These are phyloP conservation scores for Lasioglossum villosulum DNA, from an alignment of 2,888 invertebrate species.

Conservation along the genomic window DNA sequence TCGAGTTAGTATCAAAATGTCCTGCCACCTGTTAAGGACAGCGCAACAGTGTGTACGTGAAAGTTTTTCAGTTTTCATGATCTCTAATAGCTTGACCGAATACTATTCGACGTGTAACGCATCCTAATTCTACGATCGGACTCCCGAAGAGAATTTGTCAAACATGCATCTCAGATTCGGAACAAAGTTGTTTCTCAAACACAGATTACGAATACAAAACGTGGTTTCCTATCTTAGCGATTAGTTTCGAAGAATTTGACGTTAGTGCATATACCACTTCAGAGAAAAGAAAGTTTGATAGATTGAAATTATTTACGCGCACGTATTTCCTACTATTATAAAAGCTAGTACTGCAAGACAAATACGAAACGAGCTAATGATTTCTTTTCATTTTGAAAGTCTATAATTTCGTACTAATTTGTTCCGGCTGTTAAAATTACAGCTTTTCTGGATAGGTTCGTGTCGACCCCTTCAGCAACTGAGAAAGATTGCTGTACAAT, in stretches of 20 bases:
- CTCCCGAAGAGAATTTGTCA: neutral
- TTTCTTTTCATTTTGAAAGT: neutral
- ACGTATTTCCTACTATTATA: neutral
- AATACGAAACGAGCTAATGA: too few relatives aligned
- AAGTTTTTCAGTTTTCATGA: neutral
- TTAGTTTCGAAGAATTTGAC: neutral
- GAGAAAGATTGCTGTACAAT: conserved; percentile 18
- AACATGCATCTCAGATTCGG: neutral
- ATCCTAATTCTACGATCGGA: neutral
- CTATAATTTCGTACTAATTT: neutral
- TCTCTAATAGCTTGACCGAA: neutral
- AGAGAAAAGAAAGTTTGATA: neutral
- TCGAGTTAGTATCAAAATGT: neutral
- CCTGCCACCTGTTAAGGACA: conserved; percentile 35
- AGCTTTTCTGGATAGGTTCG: neutral
- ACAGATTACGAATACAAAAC: too few relatives aligned
- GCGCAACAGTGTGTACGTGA: neutral
- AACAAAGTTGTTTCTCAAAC: neutral
- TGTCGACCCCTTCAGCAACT: conserved; percentile 17
- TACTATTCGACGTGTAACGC: neutral
- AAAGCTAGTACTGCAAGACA: neutral
- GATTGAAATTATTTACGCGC: neutral
- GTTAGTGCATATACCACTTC: neutral
- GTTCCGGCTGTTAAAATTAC: neutral
- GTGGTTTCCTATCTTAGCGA: neutral